These are phyloP conservation scores for Aegithalos caudatus DNA, from an alignment of 2,113 vertebrate genomes.

Conservation along the genomic window DNA sequence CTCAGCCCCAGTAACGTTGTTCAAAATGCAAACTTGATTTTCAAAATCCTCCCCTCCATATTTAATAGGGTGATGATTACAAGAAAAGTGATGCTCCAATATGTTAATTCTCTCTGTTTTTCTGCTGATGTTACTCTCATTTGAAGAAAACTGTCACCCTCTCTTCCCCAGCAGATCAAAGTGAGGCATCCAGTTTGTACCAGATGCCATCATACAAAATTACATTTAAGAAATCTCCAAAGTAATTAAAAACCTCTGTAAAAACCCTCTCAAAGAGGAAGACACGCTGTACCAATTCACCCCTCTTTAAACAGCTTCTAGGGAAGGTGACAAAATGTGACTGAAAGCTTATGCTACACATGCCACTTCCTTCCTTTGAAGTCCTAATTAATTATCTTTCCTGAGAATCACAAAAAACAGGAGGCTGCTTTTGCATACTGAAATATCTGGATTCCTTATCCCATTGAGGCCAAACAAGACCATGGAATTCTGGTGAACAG, in stretches of 20 bases:
- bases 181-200: slow-evolving; percentile 18
- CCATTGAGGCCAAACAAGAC: not conserved
- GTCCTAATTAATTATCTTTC: slow-evolving; percentile 3
- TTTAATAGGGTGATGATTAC: slow-evolving; percentile 33
- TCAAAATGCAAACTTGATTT: slow-evolving; percentile 42
- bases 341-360: not conserved
- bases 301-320: not conserved
- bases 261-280: slow-evolving; percentile 1
- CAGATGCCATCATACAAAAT: slow-evolving; percentile 32
- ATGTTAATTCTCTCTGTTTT: slow-evolving; percentile 56
- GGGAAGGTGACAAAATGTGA: slow-evolving; percentile 7
- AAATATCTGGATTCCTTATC: not conserved
- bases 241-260: slow-evolving; percentile 30
- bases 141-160: slow-evolving; percentile 52
- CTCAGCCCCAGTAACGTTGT: not conserved
- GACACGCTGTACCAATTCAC: not conserved
- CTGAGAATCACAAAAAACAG: not conserved
- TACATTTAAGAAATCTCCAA: slow-evolving; percentile 10
- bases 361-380: not conserved
- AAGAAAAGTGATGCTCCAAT: slow-evolving; percentile 14
- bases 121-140: slow-evolving; percentile 54
- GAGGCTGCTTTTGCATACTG: not conserved
- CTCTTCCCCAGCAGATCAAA: slow-evolving; percentile 33
- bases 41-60: not conserved
- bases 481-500: not conserved